Conservation (phyloP, 2,113 vertebrate species). For the Myrmecophaga tridactyla region DNA sequence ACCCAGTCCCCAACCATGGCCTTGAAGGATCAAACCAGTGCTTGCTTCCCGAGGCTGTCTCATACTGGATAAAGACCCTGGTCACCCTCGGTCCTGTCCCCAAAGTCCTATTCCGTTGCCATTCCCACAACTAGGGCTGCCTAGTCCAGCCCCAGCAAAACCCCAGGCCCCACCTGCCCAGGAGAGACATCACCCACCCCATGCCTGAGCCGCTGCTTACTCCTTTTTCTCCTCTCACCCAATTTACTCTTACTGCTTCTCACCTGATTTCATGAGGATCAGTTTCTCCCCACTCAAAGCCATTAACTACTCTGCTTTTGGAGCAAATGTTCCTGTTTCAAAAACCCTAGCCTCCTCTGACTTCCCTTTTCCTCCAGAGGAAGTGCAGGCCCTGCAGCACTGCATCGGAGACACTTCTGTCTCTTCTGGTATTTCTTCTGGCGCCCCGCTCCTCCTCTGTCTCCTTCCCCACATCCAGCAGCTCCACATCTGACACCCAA, state of each 20-base stretch:
- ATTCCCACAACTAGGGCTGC: background rate
- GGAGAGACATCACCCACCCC: background rate
- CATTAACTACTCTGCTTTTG: background rate
- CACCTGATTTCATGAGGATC: background rate
- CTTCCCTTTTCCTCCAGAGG: background rate
- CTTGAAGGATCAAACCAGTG: rapidly evolving
- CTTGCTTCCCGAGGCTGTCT: background rate
- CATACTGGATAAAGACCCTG: background rate
- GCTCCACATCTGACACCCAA: background rate
- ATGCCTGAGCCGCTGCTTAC: background rate
- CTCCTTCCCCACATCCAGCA: background rate
- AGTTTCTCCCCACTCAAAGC: background rate
- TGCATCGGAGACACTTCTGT: background rate
- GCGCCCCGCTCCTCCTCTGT: background rate
- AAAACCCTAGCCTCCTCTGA: background rate
- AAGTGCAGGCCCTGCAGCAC: too few species aligned
- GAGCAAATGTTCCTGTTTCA: background rate
- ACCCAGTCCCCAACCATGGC: background rate
- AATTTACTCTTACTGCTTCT: background rate
- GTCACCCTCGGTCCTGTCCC: background rate
- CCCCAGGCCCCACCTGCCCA: rapidly evolving
- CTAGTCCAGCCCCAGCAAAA: background rate
- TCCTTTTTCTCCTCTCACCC: background rate
- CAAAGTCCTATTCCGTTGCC: background rate
- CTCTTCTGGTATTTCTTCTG: background rate